Base-by-base conservation (phyloP, 2,888 invertebrate species). In the Rhyacophila evoluta region DNA sequence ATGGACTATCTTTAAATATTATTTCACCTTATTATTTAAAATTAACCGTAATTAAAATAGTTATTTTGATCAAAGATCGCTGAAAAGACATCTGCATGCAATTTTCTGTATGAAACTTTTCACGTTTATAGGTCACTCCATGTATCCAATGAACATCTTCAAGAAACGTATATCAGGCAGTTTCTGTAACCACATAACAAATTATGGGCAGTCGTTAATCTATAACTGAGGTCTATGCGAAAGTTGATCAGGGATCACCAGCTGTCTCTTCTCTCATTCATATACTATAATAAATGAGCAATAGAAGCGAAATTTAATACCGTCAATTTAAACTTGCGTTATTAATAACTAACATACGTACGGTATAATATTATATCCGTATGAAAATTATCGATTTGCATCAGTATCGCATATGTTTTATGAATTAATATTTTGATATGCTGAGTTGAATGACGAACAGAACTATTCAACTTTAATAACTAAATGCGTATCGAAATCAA, bases 251-350 rank as follows among this genome's bases (percentile, higher is more conserved):
- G 55, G 55, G 55, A 55, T 55, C 55, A 55, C 25, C 55, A 55
- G 5, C 12, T 55, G 55, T 55, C 55, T 55, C 55, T 4, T 55
- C 55, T 19, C 19, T 19, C 19, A 25, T 19, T 55, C 10, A 55
- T 19, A 55, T 55, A 33, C 29, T 55, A 55, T 55, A 19, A 55
- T 55, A 25, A 55, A 55, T 55, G 68, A 72, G 71, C 73, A 74
- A 79, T 79, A 41, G 72, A 72, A 76, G 74, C 77, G 74, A 80
- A 80, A 80, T 69, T 77, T 80, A 80, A 80, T 79, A 55, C 28
- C 77, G 38, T 70, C 73, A 76, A 74, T 77, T 41, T 72, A 33
- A 36, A 41, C 55, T 19, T 55, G 15, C 8, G 55, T 1, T 25
- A 19, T 10, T 55, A 6, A 4, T 55, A 55, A 15, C n/a, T n/a